Conservation (phyloP, 2,797 vertebrate species). For the Austrolebias charrua region DNA sequence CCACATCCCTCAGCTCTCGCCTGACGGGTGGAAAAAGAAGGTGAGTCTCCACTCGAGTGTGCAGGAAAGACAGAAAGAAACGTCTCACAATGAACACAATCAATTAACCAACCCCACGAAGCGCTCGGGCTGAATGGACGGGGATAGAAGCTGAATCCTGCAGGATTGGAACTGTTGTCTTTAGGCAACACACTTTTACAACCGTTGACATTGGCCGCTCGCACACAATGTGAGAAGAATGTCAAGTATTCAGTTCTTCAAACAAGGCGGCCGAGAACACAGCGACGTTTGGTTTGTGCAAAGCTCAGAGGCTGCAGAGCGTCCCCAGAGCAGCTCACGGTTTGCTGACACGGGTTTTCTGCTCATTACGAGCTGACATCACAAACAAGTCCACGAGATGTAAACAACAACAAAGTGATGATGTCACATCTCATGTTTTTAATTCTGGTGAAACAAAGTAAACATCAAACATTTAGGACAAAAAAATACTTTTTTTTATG, state of each 20-base stretch:
- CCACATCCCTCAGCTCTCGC: slow-evolving; percentile 2
- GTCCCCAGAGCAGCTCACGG: slow-evolving; percentile 29
- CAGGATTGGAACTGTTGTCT: slow-evolving; percentile 69
- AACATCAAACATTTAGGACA: too few relatives aligned
- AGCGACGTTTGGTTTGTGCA: slow-evolving; percentile 54
- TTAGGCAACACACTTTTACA: slow-evolving; percentile 65
- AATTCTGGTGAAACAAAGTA: too few relatives aligned
- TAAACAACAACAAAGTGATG: too few relatives aligned
- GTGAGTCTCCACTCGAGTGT: slow-evolving; percentile 48
- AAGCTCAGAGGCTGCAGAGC: slow-evolving; percentile 48
- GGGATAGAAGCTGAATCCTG: slow-evolving; percentile 59
- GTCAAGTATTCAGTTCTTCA: slow-evolving; percentile 71
- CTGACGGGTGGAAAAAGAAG: slow-evolving; percentile 8
- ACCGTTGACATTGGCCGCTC: slow-evolving; percentile 62
- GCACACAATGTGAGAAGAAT: slow-evolving; percentile 76
- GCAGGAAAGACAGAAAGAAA: slow-evolving; percentile 51
- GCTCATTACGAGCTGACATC: background rate
- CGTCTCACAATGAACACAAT: slow-evolving; percentile 68
- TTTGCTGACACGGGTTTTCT: slow-evolving; percentile 40
- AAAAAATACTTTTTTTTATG: too few relatives aligned
- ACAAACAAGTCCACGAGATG: too few relatives aligned
- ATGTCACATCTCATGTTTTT: too few relatives aligned
- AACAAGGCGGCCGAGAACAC: slow-evolving; percentile 62
- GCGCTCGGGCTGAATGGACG: slow-evolving; percentile 63
- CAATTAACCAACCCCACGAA: slow-evolving; percentile 67